Evolutionary conservation across 2,888 invertebrate species (phyloP).

Genomic region (Axea sp.): DNA sequence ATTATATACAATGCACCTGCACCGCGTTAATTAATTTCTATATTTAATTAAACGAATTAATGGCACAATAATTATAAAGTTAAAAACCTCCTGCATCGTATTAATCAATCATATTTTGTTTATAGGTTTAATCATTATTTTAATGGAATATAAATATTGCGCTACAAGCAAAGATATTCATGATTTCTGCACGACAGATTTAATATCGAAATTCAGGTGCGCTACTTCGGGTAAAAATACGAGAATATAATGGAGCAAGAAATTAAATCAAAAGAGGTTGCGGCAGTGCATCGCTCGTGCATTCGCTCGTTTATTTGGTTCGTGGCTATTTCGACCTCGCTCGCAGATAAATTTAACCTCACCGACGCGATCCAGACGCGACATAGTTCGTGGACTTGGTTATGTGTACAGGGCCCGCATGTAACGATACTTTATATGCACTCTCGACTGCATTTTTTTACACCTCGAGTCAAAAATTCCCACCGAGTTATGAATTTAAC

Average conservation of each 20-base stretch:
- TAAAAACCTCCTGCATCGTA: no score
- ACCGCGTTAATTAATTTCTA: no score
- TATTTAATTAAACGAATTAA: no score
- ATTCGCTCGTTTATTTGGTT: conserved; percentile 53
- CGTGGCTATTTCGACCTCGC: conserved; percentile 67
- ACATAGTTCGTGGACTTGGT: conserved; percentile 57
- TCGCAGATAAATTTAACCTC: conserved; percentile 68
- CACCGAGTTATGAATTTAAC: background rate
- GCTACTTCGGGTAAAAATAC: conserved; percentile 26
- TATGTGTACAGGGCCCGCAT: conserved; percentile 45
- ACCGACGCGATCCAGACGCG: conserved; percentile 62
- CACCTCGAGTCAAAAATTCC: conserved; percentile 8
- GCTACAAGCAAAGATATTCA: no score
- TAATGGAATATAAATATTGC: no score
- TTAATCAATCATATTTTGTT: no score
- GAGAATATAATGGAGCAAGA: conserved; percentile 33
- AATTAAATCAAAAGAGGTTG: conserved; percentile 51
- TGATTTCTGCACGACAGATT: no score
- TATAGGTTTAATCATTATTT: no score
- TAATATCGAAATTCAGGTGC: conserved; percentile 14
- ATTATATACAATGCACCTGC: no score
- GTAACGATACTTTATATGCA: conserved; percentile 44
- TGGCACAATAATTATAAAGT: no score
- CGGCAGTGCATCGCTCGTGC: conserved; percentile 54
- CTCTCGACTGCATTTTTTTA: conserved; percentile 26